These are phyloP conservation scores for Paramuricea clavata DNA, from an alignment of 92 coral and sea anemone species.

Conservation along the genomic window DNA sequence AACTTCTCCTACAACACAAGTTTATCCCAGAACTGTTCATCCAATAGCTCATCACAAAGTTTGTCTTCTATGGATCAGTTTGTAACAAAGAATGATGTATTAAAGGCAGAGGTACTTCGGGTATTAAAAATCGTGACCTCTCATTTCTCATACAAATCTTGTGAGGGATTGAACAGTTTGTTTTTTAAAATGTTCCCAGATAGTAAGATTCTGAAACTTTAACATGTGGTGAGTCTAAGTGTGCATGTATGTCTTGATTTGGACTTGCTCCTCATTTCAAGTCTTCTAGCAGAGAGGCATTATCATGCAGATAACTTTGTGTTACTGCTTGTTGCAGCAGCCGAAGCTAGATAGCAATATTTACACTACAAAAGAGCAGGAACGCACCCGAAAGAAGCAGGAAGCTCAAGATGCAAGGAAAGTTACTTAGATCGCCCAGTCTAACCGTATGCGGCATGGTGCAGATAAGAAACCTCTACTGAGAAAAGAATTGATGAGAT, in stretches of 20 bases:
- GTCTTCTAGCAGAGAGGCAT: no score
- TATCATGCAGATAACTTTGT: no score
- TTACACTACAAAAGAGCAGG: no score
- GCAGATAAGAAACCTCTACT: no score
- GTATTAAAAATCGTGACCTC: slow-evolving; percentile 36
- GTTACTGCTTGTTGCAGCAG: no score
- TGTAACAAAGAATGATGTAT: slow-evolving; percentile 45
- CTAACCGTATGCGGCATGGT: no score
- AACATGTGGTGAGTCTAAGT: slow-evolving; percentile 37
- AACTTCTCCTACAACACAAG: background rate
- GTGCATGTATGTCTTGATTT: slow-evolving; percentile 31
- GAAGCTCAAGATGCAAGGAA: no score
- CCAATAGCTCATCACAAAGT: slow-evolving; percentile 37
- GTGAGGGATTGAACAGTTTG: slow-evolving; percentile 39
- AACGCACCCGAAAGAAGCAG: no score
- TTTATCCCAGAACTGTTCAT: slow-evolving; percentile 24
- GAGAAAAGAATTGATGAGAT: no score
- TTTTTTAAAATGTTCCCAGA: slow-evolving; percentile 50
- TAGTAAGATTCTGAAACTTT: slow-evolving; percentile 36
- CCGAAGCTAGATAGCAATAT: no score
- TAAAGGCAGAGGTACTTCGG: slow-evolving; percentile 53
- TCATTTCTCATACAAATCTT: slow-evolving; percentile 46
- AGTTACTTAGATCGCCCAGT: no score
- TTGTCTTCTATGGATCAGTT: slow-evolving; percentile 45
- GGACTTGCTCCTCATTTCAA: no score